A percentile compares a stretch with the other conserved stretches of the same genome.
Evolutionary conservation across 92 coral and sea anemone genomes (phyloP).

Genomic region (Heliopora coerulea): DNA sequence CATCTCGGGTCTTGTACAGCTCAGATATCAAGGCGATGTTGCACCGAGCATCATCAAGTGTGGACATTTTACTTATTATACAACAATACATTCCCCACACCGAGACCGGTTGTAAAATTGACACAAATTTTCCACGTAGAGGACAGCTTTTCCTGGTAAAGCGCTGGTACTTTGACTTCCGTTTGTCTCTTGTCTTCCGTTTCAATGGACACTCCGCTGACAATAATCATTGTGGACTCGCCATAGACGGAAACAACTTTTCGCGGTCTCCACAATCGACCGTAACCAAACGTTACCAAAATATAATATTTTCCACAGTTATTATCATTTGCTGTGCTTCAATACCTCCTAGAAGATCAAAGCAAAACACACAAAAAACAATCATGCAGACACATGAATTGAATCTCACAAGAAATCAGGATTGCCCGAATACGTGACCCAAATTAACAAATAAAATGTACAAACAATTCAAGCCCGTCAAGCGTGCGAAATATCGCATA

Average conservation of each 20-base stretch:
- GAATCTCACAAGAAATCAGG: no score
- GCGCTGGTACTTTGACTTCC: constrained; percentile 38
- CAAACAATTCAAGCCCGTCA: no score
- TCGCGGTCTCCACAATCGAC: no score
- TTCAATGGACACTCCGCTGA: constrained; percentile 11
- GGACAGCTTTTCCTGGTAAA: constrained; percentile 42
- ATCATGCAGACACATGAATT: no score
- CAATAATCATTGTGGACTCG: constrained; percentile 1
- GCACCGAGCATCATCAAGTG: constrained; percentile 2
- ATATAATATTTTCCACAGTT: no score
- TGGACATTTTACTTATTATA: constrained; percentile 35
- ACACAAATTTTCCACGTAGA: constrained; percentile 36
- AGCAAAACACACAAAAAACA: not conserved
- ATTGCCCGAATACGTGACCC: no score
- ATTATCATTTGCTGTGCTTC: not conserved
- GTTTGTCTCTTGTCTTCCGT: not conserved
- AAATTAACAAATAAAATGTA: no score
- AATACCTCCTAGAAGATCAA: not conserved
- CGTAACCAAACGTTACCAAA: no score
- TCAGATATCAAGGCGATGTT: not conserved
- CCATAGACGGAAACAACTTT: not conserved
- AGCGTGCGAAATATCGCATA: no score
- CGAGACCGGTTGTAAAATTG: constrained; percentile 45
- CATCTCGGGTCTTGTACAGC: constrained; percentile 30
- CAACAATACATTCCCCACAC: constrained; percentile 34